phyloP scores from a whole-genome alignment of 1,140 invertebrate genomes.

The Diachasma alloeum region DNA sequence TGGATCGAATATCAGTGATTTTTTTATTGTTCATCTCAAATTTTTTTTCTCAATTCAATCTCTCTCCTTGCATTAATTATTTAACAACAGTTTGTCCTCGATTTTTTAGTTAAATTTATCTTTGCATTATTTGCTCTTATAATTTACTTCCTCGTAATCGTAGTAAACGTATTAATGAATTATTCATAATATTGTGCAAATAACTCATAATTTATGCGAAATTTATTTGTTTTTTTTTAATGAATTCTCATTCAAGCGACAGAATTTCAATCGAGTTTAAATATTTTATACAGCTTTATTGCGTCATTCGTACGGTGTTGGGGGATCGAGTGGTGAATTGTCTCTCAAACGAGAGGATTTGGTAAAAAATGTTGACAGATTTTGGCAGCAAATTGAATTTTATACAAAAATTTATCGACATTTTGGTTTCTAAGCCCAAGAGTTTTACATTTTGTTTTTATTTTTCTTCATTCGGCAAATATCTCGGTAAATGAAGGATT shows the following conservation, averaged over 20 bases:
- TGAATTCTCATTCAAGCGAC: conserved; percentile 29
- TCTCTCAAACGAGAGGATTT: too few relatives aligned
- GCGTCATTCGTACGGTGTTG: neutral
- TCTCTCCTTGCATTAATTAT: conserved; percentile 50
- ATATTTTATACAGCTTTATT: neutral
- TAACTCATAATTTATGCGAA: conserved; percentile 47
- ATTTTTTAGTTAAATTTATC: conserved; percentile 45
- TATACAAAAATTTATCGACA: neutral
- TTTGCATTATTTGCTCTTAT: conserved; percentile 52
- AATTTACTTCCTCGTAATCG: conserved; percentile 46
- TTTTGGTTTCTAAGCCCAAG: too few relatives aligned
- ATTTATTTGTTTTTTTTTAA: conserved; percentile 13
- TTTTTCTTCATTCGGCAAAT: conserved; percentile 14
- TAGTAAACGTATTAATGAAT: conserved; percentile 56
- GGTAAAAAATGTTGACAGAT: too few relatives aligned
- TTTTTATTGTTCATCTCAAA: conserved; percentile 11
- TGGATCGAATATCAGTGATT: conserved; percentile 1
- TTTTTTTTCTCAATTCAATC: conserved; percentile 12
- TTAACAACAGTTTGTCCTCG: conserved; percentile 49
- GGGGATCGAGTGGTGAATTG: neutral
- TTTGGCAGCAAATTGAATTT: neutral
- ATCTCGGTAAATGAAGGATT: too few relatives aligned
- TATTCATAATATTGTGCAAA: conserved; percentile 61
- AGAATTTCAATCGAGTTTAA: conserved; percentile 36
- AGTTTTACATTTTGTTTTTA: conserved; percentile 26